Percentiles rank a stretch among this genome's conserved stretches.
Conservation (phyloP, 2,797 vertebrate genomes). For the Phoeniculus purpureus region DNA sequence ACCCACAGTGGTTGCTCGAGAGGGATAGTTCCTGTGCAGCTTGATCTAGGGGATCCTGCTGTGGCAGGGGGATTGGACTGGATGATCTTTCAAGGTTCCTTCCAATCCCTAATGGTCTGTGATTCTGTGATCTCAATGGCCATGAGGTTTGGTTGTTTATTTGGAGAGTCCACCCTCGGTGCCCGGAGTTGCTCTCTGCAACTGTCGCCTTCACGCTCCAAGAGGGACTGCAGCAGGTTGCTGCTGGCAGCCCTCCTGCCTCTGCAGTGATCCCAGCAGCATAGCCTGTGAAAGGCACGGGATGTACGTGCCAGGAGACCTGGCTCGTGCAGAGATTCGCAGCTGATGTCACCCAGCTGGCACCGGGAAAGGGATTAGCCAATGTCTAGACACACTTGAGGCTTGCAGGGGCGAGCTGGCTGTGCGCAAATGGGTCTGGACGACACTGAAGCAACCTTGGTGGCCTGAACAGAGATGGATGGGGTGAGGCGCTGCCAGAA, state of each 20-base stretch:
- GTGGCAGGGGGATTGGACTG: too few species aligned
- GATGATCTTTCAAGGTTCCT: too few species aligned
- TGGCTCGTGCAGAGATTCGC: neutral
- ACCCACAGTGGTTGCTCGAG: too few species aligned
- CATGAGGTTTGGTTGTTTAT: neutral
- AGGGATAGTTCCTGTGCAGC: too few species aligned
- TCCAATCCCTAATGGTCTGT: too few species aligned
- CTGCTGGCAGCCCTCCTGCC: neutral
- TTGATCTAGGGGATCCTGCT: too few species aligned
- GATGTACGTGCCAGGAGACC: neutral
- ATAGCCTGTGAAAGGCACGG: neutral
- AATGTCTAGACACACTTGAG: constrained; percentile 33
- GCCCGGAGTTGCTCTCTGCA: neutral
- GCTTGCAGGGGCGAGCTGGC: constrained; percentile 2
- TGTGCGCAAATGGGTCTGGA: constrained; percentile 16
- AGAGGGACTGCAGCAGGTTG: neutral
- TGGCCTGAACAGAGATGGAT: neutral
- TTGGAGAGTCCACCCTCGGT: neutral
- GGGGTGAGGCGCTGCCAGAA: neutral
- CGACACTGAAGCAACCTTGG: neutral
- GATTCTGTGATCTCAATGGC: neutral
- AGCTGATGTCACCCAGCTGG: constrained; percentile 54
- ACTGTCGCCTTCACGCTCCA: neutral
- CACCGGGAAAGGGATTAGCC: constrained; percentile 27
- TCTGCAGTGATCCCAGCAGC: neutral